These are phyloP conservation scores for Sylvia atricapilla DNA, from an alignment of 2,113 vertebrate species.

Conservation along the genomic window DNA sequence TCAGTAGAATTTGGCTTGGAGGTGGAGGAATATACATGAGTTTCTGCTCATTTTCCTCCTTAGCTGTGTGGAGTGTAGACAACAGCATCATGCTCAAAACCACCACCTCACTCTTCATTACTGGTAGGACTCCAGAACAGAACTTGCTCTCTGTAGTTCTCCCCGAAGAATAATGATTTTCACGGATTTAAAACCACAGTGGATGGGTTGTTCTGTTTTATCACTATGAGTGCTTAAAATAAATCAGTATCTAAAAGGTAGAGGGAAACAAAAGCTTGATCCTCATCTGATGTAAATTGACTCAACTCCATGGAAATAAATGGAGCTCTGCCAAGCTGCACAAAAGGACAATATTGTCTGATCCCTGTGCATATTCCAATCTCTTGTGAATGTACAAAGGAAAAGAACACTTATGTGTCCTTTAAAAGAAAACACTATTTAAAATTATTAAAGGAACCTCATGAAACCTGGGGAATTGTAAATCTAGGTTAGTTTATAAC, in stretches of 20 bases:
- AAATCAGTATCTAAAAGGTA: slow-evolving; percentile 3
- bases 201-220: slow-evolving; percentile 2
- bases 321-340: slow-evolving; percentile 15
- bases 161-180: background rate
- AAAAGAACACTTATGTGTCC: background rate
- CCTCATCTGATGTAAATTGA: slow-evolving; percentile 29
- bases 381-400: background rate
- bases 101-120: background rate
- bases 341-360: slow-evolving; percentile 7
- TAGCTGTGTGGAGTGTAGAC: background rate
- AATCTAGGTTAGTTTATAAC: slow-evolving; percentile 35
- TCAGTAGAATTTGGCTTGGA: background rate
- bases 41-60: background rate
- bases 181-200: background rate
- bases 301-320: background rate
- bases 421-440: slow-evolving; percentile 6
- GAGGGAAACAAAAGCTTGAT: slow-evolving; percentile 19
- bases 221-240: slow-evolving; percentile 22
- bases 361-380: background rate
- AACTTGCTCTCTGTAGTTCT: background rate
- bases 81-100: background rate
- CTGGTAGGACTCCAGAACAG: background rate
- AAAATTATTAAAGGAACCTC: slow-evolving; percentile 22
- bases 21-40: background rate
- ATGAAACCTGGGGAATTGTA: slow-evolving; percentile 3